phyloP scores from a whole-genome alignment of 2,888 invertebrate genomes.

The Steromphala cineraria region DNA sequence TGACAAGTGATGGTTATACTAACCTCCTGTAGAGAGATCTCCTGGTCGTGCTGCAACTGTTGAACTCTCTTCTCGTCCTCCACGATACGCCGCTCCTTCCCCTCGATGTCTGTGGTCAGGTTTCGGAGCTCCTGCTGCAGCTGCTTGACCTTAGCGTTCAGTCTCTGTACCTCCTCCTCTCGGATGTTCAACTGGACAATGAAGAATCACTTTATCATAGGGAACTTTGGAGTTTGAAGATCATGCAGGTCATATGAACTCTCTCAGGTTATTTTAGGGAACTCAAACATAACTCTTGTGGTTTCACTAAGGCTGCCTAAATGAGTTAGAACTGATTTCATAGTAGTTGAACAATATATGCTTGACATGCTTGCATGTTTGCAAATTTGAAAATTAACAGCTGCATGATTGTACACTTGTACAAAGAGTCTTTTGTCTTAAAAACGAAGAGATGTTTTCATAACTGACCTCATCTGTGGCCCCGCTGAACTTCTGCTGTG shows the following conservation, averaged over 20 bases:
- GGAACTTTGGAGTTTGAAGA: no score
- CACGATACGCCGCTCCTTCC: constrained; percentile 57
- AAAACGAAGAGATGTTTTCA: not conserved
- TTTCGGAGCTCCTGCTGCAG: constrained; percentile 68
- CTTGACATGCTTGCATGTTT: no score
- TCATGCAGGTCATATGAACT: no score
- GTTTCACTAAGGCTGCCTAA: no score
- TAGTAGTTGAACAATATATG: no score
- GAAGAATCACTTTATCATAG: no score
- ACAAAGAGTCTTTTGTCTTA: no score
- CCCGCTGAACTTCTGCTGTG: constrained; percentile 70
- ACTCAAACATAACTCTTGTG: not conserved
- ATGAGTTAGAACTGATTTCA: no score
- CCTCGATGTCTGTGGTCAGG: constrained; percentile 61
- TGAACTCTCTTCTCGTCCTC: constrained; percentile 68
- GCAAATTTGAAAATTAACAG: no score
- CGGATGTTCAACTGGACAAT: constrained; percentile 62
- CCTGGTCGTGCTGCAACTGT: constrained; percentile 68
- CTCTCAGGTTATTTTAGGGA: no score
- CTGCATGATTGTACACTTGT: no score
- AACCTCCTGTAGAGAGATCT: constrained; percentile 71
- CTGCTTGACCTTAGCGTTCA: constrained; percentile 67
- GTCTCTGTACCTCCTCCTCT: constrained; percentile 69
- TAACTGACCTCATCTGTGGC: constrained; percentile 68
- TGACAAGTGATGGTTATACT: constrained; percentile 16